Conservation (phyloP, 2,888 invertebrate genomes). For the Caenorhabditis sulstoni region DNA sequence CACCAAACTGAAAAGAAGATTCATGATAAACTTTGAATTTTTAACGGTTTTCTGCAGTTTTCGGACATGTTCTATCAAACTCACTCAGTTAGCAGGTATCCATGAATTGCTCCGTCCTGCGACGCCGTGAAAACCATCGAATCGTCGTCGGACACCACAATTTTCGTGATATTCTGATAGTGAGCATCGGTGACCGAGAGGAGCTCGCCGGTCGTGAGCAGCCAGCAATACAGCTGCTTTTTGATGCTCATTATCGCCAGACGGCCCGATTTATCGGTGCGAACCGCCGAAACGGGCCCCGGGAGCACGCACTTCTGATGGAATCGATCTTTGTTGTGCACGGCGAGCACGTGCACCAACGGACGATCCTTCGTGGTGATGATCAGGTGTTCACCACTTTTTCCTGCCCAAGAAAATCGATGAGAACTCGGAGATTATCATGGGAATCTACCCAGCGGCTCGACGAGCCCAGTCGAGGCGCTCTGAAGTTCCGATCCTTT, state of each 20-base stretch:
- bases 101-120: constrained; percentile 71
- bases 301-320: constrained; percentile 67
- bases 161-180: constrained; percentile 69
- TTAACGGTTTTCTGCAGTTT: too few species aligned
- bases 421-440: too few species aligned
- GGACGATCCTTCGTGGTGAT: constrained; percentile 70
- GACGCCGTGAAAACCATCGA: constrained; percentile 68
- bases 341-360: constrained; percentile 67
- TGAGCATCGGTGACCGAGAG: constrained; percentile 71
- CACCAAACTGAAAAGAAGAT: constrained; percentile 52
- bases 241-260: constrained; percentile 70
- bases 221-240: constrained; percentile 72
- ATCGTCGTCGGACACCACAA: constrained; percentile 69
- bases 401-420: too few species aligned
- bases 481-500: constrained; percentile 76
- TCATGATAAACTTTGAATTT: background rate
- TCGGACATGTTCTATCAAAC: too few species aligned
- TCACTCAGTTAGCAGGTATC: constrained; percentile 71
- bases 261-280: constrained; percentile 62
- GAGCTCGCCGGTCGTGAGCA: constrained; percentile 70
- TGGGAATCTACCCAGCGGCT: constrained; percentile 74
- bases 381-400: constrained; percentile 64
- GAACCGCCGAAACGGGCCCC: constrained; percentile 63
- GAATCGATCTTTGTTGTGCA: constrained; percentile 66
- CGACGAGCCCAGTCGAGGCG: constrained; percentile 62